These are phyloP conservation scores for Riptortus pedestris DNA, from an alignment of 1,140 invertebrate species.

Conservation along the genomic window DNA sequence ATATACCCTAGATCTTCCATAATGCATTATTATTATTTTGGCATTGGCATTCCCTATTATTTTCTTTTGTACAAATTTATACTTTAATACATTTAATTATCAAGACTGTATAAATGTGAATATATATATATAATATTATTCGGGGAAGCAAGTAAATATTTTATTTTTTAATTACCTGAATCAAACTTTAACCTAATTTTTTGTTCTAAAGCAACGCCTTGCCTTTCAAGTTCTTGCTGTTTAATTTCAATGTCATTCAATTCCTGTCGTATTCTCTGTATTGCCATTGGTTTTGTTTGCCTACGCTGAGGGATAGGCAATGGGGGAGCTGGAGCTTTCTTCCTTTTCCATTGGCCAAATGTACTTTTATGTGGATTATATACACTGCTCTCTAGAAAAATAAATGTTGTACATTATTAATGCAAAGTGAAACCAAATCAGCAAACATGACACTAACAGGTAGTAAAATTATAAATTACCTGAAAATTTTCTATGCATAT, in stretches of 20 bases:
- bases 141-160: no score
- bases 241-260: constrained; percentile 73
- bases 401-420: no score
- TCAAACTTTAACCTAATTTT: constrained; percentile 69
- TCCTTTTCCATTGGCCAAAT: constrained; percentile 57
- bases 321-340: constrained; percentile 69
- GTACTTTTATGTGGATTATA: constrained; percentile 43
- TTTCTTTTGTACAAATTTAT: no score
- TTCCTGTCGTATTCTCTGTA: constrained; percentile 60
- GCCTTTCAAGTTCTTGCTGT: constrained; percentile 75
- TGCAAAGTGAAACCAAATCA: no score
- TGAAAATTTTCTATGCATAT: constrained; percentile 25
- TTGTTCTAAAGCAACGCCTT: constrained; percentile 77
- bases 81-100: no score
- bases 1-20: no score
- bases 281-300: constrained; percentile 47
- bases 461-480: no score
- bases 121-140: no score
- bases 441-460: no score
- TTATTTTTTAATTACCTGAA: constrained; percentile 34
- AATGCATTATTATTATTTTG: no score
- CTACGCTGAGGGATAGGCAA: constrained; percentile 56
- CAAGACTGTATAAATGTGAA: no score
- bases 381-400: constrained; percentile 1
- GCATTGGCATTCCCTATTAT: no score